A percentile compares a stretch with the other conserved stretches of the same genome.
Evolutionary conservation across 2,888 invertebrate species (phyloP).

Genomic region (Agrochola macilenta): DNA sequence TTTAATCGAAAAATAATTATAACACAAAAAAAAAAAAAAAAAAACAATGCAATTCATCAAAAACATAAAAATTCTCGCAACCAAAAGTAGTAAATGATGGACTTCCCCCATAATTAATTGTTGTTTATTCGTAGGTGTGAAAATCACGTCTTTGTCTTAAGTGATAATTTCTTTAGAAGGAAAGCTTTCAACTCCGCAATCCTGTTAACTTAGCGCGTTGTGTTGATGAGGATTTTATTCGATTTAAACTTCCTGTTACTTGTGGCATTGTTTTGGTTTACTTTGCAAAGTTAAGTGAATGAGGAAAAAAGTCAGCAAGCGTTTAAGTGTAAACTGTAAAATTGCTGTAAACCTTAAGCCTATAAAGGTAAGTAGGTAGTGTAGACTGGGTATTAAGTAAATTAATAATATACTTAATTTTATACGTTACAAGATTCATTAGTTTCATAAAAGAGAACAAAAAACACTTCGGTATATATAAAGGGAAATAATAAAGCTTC

Average conservation of each 20-base stretch:
- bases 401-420: not conserved
- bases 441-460: no score
- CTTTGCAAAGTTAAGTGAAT: not conserved
- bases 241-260: constrained; percentile 46
- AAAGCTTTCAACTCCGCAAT: constrained; percentile 40
- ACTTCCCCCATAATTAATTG: not conserved
- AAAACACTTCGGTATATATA: no score
- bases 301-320: not conserved
- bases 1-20: not conserved
- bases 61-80: not conserved
- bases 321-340: not conserved
- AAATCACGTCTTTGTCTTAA: constrained; percentile 38
- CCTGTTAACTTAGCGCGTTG: constrained; percentile 40
- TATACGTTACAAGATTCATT: not conserved
- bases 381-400: no score
- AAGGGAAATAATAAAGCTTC: no score
- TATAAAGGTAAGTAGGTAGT: no score
- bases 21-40: not conserved
- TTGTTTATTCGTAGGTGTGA: not conserved
- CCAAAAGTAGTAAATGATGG: not conserved
- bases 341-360: not conserved
- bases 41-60: not conserved
- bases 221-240: constrained; percentile 53
- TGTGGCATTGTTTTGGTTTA: constrained; percentile 27
- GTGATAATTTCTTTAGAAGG: constrained; percentile 29